Evolutionary conservation across 2,113 vertebrate species (phyloP).

Genomic region (Lynx canadensis): DNA sequence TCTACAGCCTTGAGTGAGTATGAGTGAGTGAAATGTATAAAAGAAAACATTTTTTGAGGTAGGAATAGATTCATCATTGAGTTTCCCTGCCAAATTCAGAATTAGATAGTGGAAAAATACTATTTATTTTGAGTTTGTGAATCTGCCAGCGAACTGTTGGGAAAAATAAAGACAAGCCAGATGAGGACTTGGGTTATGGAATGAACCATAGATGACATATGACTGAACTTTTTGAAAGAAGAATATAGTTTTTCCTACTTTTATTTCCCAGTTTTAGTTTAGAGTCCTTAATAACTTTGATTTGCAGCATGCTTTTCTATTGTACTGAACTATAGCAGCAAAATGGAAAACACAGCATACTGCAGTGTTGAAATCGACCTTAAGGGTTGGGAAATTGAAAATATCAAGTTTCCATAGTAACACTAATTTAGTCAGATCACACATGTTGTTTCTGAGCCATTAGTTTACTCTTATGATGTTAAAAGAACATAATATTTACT

Average conservation of each 20-base stretch:
- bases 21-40: constrained; percentile 71
- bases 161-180: constrained; percentile 79
- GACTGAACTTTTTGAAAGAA: constrained; percentile 63
- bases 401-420: constrained; percentile 75
- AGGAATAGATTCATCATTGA: constrained; percentile 78
- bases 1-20: constrained; percentile 28
- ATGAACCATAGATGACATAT: constrained; percentile 72
- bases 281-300: constrained; percentile 52
- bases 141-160: constrained; percentile 77
- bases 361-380: constrained; percentile 64
- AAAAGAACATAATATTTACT: constrained; percentile 74
- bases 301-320: constrained; percentile 33
- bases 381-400: constrained; percentile 72
- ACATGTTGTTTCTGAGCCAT: constrained; percentile 70
- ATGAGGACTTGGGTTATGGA: constrained; percentile 71
- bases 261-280: constrained; percentile 46
- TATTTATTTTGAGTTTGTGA: constrained; percentile 81
- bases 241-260: constrained; percentile 54
- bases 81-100: constrained; percentile 77
- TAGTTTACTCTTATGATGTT: constrained; percentile 64
- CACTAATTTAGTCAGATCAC: constrained; percentile 72
- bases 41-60: constrained; percentile 76
- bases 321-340: constrained; percentile 49
- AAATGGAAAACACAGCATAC: constrained; percentile 53
- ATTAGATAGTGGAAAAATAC: constrained; percentile 83